These are phyloP conservation scores for Drosophila miranda DNA, from an alignment of 1,140 invertebrate species.

Conservation along the genomic window DNA sequence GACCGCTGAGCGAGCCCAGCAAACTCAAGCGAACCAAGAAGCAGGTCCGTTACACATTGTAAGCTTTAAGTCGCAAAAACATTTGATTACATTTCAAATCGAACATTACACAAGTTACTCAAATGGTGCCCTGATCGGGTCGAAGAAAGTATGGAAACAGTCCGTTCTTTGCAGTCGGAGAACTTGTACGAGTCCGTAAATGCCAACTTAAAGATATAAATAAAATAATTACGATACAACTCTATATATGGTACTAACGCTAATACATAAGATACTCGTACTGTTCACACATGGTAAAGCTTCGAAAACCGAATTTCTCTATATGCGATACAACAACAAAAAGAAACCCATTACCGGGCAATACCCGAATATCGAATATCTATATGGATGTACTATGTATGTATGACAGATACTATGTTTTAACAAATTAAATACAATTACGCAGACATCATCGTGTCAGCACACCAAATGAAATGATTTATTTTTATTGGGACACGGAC, in stretches of 20 bases:
- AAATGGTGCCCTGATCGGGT: too few species aligned
- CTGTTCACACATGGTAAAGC: conserved; percentile 55
- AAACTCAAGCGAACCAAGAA: too few species aligned
- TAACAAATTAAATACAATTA: conserved; percentile 70
- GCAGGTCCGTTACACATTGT: too few species aligned
- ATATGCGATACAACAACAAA: conserved; percentile 19
- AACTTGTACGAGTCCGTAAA: conserved; percentile 36
- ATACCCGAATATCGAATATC: conserved; percentile 38
- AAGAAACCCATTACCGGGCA: conserved; percentile 1
- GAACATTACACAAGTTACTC: too few species aligned
- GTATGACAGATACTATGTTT: conserved; percentile 68
- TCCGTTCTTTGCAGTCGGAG: too few species aligned
- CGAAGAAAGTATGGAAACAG: too few species aligned
- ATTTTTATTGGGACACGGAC: too few species aligned
- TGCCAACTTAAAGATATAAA: conserved; percentile 66
- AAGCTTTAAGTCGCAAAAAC: conserved; percentile 35
- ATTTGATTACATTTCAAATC: too few species aligned
- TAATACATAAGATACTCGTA: conserved; percentile 45
- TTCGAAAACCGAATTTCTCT: conserved; percentile 45
- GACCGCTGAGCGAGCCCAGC: too few species aligned
- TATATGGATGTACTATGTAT: conserved; percentile 56
- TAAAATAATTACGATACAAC: conserved; percentile 45
- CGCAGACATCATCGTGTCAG: conserved; percentile 56
- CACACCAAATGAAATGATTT: conserved; percentile 19
- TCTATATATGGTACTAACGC: conserved; percentile 57